Evolutionary conservation across 1,140 invertebrate species (phyloP), one percentile per base, ranked within the genome.

Genomic region (Apis dorsata): DNA sequence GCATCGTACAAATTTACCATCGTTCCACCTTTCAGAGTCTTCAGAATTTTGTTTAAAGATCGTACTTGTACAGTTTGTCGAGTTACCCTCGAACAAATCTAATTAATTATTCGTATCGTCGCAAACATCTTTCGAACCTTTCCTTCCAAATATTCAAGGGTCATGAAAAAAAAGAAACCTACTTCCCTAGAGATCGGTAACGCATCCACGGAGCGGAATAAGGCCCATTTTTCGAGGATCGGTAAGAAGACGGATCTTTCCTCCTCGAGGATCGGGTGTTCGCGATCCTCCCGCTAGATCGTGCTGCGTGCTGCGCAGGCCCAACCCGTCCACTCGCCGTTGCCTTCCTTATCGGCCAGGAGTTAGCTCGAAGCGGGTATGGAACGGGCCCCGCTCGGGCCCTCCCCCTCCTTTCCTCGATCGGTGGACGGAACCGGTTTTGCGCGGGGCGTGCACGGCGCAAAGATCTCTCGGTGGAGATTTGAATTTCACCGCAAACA

Each of bases 301-400:
- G 85, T 85, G 85, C 87, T 89, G 85, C 68, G 28, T 44, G 63
- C 70, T 84, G 73, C 73, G 17, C 24, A 21, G 57, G 65, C 76
- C 75, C 60, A 68, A 55, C 53, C 10, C 13, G 7, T 10, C 62
- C 65, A 12, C 8, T 44, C 9, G 19, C 59, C 51, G 68, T 17
- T 84, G 69, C 75, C 91, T 91, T 63, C 81, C n/a, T 91, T 92
- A 92, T 89, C 91, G 90, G 79, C 90, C 1, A 55, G 13, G 60
- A 88, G 87, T 88, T 88, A 88, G 69, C 74, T 15, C 60, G 69
- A 84, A 88, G 24, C 10, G 60, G 77, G 72, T 57, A 51, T 86
- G 55, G 49, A 24, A 57, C 8, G n/a, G 70, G 28, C 74, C 53
- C 62, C 55, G 55, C 24, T 1, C 24, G 63, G 19, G 7, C 21